Base-by-base conservation (phyloP, 1,140 invertebrate genomes). In the Plutomurus gul region DNA sequence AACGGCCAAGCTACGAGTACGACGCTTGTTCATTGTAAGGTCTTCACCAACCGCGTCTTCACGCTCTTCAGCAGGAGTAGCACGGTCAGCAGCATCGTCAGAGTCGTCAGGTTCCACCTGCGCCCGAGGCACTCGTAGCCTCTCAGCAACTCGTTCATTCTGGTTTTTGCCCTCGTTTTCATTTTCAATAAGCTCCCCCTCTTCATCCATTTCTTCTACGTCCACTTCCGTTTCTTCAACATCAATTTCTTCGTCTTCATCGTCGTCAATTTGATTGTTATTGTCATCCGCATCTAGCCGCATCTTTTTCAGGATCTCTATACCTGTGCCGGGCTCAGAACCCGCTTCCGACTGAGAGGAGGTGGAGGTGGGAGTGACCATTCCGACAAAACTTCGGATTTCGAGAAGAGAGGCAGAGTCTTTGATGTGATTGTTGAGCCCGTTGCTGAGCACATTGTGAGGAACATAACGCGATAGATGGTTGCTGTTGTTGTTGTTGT, bases 381-480 rank as follows among this genome's bases (percentile, higher is more conserved):
- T 95, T 3, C 95, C 95, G 91, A 97, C 96, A 87, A 97, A 97
- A 71, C 92, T 94, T 77, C 95, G 90, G 81, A 97, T 96, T 87
- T 97, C 95, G 84, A 96, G 94, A 86, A 96, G 96, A 1, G 56
- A 65, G 30, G 85, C 80, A 1, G 87, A 86, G 37, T 88, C 87
- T 18, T 84, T 82, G 65, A 84, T 83, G 30, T 83, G 56, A 30
- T 65, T 65, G 56, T 65, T 83, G 11, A 80, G 77, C 7, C 82
- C 83, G 76, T 84, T 56, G 51, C 75, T 39, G 18, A 71, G 36
- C 25, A 56, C 27, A n/a, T 75, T 65, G n/a, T 73, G 56, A 33
- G 77, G 33, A 33, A 27, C 60, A 18, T 37, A 46, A 22, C 37
- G 70, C 16, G 51, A 25, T 30, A 25, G 72, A 25, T 47, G 30